Conservation (phyloP, 1,140 invertebrate species). For the Micrasema longulum region DNA sequence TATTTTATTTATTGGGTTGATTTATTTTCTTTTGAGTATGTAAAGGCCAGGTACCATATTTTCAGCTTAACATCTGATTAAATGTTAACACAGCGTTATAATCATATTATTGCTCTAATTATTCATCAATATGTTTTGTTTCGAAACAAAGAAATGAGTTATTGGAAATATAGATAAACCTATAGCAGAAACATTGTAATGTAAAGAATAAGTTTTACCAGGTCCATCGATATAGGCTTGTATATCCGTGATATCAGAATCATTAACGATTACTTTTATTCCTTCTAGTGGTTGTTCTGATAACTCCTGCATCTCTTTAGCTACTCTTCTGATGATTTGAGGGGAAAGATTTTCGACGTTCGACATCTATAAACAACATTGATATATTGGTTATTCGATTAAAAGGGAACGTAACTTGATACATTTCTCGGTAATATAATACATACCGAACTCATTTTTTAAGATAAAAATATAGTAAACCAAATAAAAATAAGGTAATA, state of each 20-base stretch:
- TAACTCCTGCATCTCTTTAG: constrained; percentile 86
- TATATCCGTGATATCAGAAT: constrained; percentile 92
- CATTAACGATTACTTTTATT: constrained; percentile 88
- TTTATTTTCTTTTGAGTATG: too few species aligned
- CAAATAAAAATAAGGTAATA: constrained; percentile 23
- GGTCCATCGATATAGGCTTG: constrained; percentile 92
- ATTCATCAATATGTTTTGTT: too few species aligned
- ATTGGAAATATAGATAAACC: too few species aligned
- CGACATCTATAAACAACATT: constrained; percentile 67
- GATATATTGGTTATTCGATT: background rate
- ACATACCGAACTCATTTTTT: constrained; percentile 45
- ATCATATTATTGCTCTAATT: too few species aligned
- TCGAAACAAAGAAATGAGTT: too few species aligned
- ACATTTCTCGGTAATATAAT: background rate
- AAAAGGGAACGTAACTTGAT: too few species aligned
- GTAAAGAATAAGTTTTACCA: constrained; percentile 65
- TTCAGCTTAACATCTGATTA: too few species aligned
- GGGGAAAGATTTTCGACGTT: constrained; percentile 95
- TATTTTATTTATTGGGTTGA: too few species aligned
- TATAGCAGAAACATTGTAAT: too few species aligned
- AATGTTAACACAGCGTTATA: too few species aligned
- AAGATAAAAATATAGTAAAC: background rate
- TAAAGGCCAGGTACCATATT: too few species aligned
- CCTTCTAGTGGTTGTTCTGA: constrained; percentile 86
- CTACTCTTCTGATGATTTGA: constrained; percentile 88